Conservation (phyloP, 2,888 invertebrate species). For the Lycophotia porphyrea region DNA sequence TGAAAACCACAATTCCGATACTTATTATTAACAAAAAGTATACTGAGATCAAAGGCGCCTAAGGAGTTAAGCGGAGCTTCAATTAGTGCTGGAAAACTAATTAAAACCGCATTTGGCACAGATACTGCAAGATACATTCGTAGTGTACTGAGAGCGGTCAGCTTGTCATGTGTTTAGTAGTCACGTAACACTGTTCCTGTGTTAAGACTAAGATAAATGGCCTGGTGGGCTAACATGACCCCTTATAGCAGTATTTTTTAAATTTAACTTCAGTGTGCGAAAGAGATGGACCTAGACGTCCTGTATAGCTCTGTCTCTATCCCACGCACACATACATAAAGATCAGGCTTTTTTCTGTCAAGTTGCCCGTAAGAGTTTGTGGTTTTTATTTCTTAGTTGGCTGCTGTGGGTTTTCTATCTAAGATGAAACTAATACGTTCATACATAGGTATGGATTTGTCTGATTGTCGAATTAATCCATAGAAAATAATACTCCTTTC, state of each 20-base stretch:
- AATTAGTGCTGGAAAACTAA: slow-evolving; percentile 45
- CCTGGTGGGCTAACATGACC: background rate
- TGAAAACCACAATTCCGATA: slow-evolving; percentile 10
- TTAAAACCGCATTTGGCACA: slow-evolving; percentile 57
- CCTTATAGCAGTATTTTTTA: background rate
- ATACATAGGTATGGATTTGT: background rate
- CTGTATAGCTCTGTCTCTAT: background rate
- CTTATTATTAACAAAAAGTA: slow-evolving; percentile 28
- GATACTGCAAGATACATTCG: slow-evolving; percentile 29
- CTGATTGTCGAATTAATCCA: background rate
- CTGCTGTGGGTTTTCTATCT: background rate
- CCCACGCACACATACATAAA: background rate
- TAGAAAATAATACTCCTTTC: background rate
- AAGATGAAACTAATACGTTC: background rate
- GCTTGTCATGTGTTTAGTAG: slow-evolving; percentile 15
- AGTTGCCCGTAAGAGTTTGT: background rate
- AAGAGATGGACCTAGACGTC: background rate
- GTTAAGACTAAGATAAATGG: background rate
- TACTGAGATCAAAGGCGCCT: slow-evolving; percentile 25
- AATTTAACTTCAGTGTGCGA: background rate
- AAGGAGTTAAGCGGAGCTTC: slow-evolving; percentile 36
- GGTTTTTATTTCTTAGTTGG: background rate
- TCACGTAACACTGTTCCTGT: background rate
- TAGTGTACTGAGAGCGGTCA: slow-evolving; percentile 25
- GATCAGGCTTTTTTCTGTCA: background rate